Evolutionary conservation across 1,140 invertebrate genomes (phyloP).

Genomic region (Luehdorfia chinensis): DNA sequence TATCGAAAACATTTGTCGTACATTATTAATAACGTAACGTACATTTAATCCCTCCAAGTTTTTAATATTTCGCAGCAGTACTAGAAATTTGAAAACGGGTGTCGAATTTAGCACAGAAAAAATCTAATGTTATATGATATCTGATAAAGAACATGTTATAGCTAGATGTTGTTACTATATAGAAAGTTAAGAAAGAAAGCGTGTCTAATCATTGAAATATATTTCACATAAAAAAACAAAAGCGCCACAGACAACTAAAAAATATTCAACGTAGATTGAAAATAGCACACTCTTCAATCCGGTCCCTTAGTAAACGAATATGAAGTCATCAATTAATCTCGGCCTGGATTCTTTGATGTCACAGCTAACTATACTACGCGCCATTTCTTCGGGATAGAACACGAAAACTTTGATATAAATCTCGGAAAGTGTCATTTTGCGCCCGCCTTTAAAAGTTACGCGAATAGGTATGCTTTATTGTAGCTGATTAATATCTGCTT

Average conservation of each 20-base stretch:
- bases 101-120: slow-evolving; percentile 4
- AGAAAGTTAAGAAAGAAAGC: background rate
- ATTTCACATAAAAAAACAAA: background rate
- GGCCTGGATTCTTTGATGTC: slow-evolving; percentile 44
- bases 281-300: slow-evolving; percentile 17
- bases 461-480: slow-evolving; percentile 13
- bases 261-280: slow-evolving; percentile 11
- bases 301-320: slow-evolving; percentile 33
- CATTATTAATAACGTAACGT: background rate
- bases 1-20: slow-evolving; percentile 18
- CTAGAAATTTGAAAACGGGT: background rate
- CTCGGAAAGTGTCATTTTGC: slow-evolving; percentile 13
- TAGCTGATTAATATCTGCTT: background rate
- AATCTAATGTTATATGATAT: slow-evolving; percentile 2
- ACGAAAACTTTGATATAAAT: slow-evolving; percentile 13
- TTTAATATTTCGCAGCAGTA: too few relatives aligned
- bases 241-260: background rate
- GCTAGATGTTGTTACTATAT: background rate
- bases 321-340: slow-evolving; percentile 43
- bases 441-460: slow-evolving; percentile 11
- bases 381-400: slow-evolving; percentile 14
- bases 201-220: background rate
- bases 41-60: too few relatives aligned
- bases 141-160: background rate
- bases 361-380: slow-evolving; percentile 25